phyloP scores from a whole-genome alignment of 2,797 vertebrate species.

The Pseudochirops cupreus region DNA sequence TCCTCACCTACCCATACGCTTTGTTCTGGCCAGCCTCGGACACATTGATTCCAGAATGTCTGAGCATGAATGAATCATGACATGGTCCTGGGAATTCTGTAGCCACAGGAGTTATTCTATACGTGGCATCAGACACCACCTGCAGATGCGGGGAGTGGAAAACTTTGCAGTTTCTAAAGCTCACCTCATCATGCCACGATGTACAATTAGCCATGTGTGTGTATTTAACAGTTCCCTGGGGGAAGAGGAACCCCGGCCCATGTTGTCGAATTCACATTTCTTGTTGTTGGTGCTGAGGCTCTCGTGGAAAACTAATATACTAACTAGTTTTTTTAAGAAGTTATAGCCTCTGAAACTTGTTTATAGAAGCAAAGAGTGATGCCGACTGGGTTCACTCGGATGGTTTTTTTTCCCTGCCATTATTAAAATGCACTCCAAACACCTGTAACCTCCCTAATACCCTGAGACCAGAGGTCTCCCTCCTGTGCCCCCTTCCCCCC shows the following conservation, averaged over 20 bases:
- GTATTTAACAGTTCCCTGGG: background rate
- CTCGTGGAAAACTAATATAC: slow-evolving; percentile 44
- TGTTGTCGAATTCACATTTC: background rate
- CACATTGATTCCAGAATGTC: slow-evolving; percentile 75
- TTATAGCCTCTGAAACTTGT: background rate
- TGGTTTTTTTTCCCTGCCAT: background rate
- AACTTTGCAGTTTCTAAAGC: background rate
- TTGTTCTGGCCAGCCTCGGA: slow-evolving; percentile 70
- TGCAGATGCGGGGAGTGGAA: slow-evolving; percentile 59
- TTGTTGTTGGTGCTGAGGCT: slow-evolving; percentile 46
- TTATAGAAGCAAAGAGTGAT: background rate
- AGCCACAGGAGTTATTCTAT: slow-evolving; percentile 58
- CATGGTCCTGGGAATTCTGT: slow-evolving; percentile 53
- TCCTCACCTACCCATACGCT: slow-evolving; percentile 71
- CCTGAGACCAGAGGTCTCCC: background rate
- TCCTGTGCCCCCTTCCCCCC: background rate
- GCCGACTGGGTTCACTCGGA: background rate
- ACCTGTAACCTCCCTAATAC: background rate
- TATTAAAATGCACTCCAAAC: background rate
- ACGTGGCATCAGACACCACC: slow-evolving; percentile 71
- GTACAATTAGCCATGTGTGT: background rate
- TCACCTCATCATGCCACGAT: background rate
- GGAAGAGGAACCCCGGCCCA: background rate
- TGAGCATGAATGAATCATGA: slow-evolving; percentile 73
- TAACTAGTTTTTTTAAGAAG: slow-evolving; percentile 30